These are phyloP conservation scores for Harlomillsia oculata DNA, from an alignment of 1,140 invertebrate genomes.

Conservation along the genomic window DNA sequence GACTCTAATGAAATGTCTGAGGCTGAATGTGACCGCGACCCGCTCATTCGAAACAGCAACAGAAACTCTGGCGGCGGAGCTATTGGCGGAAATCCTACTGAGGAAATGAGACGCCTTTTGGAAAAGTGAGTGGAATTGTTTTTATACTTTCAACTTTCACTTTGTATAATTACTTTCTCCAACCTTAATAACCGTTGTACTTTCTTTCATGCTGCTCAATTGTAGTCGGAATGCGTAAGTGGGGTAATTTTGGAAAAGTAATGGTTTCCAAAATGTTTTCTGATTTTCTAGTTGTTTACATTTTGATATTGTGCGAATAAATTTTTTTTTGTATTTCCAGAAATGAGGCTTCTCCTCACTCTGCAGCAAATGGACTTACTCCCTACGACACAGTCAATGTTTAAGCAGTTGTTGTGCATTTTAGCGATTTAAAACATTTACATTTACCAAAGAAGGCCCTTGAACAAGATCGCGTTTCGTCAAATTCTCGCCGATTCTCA, in stretches of 20 bases:
- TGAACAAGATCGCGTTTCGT: no score
- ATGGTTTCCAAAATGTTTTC: no score
- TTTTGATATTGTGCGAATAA: not conserved
- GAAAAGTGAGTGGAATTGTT: slow-evolving; percentile 89
- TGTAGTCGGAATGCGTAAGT: no score
- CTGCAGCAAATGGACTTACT: slow-evolving; percentile 60
- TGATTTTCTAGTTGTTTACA: not conserved
- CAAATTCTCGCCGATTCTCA: no score
- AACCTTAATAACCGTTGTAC: no score
- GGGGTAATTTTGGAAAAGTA: no score
- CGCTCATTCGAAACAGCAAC: slow-evolving; percentile 32
- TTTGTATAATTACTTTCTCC: no score
- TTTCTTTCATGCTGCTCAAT: no score
- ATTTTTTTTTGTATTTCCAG: slow-evolving; percentile 12
- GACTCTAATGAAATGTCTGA: slow-evolving; percentile 87
- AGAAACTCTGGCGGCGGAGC: slow-evolving; percentile 23
- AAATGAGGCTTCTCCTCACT: slow-evolving; percentile 31
- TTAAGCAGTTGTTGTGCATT: no score
- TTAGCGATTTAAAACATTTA: no score
- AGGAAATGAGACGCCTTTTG: slow-evolving; percentile 90
- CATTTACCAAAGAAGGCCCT: no score
- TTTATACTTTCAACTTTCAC: no score
- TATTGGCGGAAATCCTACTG: slow-evolving; percentile 65
- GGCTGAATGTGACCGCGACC: slow-evolving; percentile 65
- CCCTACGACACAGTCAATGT: slow-evolving; percentile 94